phyloP scores from a whole-genome alignment of 1,140 invertebrate species.

The Drosophila sproati region DNA sequence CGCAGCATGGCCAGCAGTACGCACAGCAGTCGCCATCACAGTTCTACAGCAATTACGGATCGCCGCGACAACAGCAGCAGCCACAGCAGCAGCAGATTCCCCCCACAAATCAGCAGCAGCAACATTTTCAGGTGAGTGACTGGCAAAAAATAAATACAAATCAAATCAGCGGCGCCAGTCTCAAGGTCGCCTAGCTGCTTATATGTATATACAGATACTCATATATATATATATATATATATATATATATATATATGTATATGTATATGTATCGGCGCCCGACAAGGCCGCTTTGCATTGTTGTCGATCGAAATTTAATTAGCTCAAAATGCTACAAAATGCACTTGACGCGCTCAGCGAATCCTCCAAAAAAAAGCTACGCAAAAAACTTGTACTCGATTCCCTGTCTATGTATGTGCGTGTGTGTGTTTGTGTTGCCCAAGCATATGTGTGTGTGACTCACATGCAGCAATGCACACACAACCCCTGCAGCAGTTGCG shows the following conservation, averaged over 20 bases:
- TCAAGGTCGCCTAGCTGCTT: conserved; percentile 39
- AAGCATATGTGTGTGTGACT: neutral
- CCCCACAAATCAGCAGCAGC: conserved; percentile 63
- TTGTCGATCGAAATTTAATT: conserved; percentile 41
- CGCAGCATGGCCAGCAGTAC: conserved; percentile 32
- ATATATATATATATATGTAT: conserved; percentile 7
- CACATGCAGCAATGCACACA: conserved; percentile 12
- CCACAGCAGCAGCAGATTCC: conserved; percentile 57
- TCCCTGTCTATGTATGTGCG: conserved; percentile 2
- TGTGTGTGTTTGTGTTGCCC: conserved; percentile 17
- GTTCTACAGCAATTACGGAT: conserved; percentile 62
- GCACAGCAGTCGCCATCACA: conserved; percentile 34
- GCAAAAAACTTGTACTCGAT: conserved; percentile 14
- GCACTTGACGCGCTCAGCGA: conserved; percentile 2
- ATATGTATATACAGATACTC: neutral
- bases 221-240: neutral
- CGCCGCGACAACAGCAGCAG: conserved; percentile 59
- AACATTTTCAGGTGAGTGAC: conserved; percentile 80
- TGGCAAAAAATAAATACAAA: conserved; percentile 4
- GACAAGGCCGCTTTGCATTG: conserved; percentile 40
- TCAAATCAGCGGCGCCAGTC: conserved; percentile 28
- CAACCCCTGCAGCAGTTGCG: conserved; percentile 30
- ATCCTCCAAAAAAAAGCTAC: conserved; percentile 27
- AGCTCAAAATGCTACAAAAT: conserved; percentile 8
- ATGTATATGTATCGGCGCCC: conserved; percentile 37